phyloP scores from a whole-genome alignment of 2,888 invertebrate species.

The Brenthis ino region DNA sequence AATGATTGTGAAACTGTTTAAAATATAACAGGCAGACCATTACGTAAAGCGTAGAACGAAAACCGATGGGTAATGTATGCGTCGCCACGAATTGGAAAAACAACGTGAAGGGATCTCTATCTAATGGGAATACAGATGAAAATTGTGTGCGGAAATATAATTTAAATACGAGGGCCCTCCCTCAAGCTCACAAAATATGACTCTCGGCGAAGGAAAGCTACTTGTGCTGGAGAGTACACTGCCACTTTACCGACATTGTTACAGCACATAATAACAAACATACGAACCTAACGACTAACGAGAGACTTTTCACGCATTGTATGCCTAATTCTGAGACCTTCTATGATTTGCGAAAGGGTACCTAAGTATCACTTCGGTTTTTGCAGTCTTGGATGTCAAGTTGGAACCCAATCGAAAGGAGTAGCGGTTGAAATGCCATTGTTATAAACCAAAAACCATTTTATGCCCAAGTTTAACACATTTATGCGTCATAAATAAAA shows the following conservation, averaged over 20 bases:
- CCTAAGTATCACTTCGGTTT: constrained; percentile 30
- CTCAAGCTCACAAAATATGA: constrained; percentile 35
- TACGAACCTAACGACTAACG: constrained; percentile 29
- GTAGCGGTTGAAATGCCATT: constrained; percentile 3
- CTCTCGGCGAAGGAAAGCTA: constrained; percentile 52
- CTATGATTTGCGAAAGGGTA: constrained; percentile 30
- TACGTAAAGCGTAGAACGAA: constrained; percentile 35
- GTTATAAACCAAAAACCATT: not conserved
- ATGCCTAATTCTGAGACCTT: constrained; percentile 29
- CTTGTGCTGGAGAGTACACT: constrained; percentile 57
- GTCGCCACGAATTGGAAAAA: constrained; percentile 37
- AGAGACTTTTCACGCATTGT: constrained; percentile 32
- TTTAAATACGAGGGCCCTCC: constrained; percentile 36
- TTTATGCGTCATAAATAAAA: too few species aligned
- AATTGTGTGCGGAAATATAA: constrained; percentile 26
- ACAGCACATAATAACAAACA: constrained; percentile 41
- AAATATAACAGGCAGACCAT: constrained; percentile 37
- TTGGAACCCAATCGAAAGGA: constrained; percentile 16
- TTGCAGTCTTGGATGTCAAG: constrained; percentile 26
- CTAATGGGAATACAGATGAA: constrained; percentile 14
- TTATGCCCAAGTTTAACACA: not conserved
- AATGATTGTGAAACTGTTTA: constrained; percentile 27
- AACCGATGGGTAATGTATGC: constrained; percentile 45
- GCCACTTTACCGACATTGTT: constrained; percentile 60
- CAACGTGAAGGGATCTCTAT: constrained; percentile 26